Conservation (phyloP, 1,140 invertebrate species). For the Drosophila hydei region DNA sequence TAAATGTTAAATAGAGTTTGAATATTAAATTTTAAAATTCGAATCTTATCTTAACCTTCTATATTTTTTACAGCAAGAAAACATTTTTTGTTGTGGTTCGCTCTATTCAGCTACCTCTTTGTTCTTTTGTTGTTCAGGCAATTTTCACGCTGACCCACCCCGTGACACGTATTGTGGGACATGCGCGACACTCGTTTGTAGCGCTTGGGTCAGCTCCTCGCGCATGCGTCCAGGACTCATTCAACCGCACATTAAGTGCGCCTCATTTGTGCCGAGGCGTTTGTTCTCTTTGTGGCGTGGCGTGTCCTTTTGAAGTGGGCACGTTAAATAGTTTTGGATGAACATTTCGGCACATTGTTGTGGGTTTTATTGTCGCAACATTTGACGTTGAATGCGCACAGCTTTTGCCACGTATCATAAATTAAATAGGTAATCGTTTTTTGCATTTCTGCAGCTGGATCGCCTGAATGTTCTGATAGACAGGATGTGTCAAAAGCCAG, state of each 20-base stretch:
- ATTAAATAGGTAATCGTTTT: conserved; percentile 48
- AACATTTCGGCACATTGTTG: conserved; percentile 35
- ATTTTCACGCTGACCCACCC: conserved; percentile 50
- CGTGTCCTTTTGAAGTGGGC: conserved; percentile 50
- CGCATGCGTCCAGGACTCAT: conserved; percentile 28
- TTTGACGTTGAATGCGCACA: conserved; percentile 31
- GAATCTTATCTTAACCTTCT: too few species aligned
- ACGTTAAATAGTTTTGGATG: conserved; percentile 35
- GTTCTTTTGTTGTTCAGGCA: background rate
- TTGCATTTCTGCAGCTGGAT: conserved; percentile 28
- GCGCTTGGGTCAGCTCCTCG: conserved; percentile 30
- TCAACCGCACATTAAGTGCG: conserved; percentile 34
- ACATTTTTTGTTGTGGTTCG: background rate
- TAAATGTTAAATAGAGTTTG: too few species aligned
- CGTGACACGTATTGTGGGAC: background rate
- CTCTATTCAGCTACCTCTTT: background rate
- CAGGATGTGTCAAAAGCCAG: conserved; percentile 19
- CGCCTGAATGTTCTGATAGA: conserved; percentile 5
- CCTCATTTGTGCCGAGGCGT: conserved; percentile 45
- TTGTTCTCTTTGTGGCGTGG: conserved; percentile 19
- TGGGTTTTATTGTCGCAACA: conserved; percentile 43
- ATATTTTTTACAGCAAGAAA: background rate
- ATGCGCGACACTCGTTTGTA: background rate
- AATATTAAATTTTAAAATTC: too few species aligned
- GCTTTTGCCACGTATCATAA: conserved; percentile 54